These are phyloP conservation scores for Brachyhypopomus gauderio DNA, from an alignment of 2,113 vertebrate species.

Conservation along the genomic window DNA sequence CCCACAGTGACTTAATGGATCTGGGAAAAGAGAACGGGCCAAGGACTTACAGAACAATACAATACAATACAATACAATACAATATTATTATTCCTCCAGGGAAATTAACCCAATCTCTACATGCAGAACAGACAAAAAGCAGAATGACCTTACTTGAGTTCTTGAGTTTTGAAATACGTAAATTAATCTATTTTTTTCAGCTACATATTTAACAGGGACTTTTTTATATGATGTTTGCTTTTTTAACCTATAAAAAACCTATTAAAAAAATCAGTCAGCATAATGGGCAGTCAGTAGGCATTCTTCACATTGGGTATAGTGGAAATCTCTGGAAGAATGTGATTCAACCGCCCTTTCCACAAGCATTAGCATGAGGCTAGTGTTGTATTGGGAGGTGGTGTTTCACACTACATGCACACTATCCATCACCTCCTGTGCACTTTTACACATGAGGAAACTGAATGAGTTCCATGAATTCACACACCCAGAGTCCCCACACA, in stretches of 20 bases:
- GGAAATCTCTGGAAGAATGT: no score
- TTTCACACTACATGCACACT: slow-evolving; percentile 2
- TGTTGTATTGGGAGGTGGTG: neutral
- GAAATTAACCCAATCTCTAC: slow-evolving; percentile 19
- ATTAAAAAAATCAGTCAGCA: neutral
- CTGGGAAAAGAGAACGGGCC: slow-evolving; percentile 10
- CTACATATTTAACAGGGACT: no score
- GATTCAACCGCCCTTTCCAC: neutral
- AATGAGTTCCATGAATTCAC: neutral
- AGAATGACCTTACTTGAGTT: neutral
- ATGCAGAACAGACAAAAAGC: neutral
- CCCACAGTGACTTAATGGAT: slow-evolving; percentile 28
- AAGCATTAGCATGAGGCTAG: neutral
- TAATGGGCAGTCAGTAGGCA: no score
- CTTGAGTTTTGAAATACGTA: neutral
- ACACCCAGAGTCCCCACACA: neutral
- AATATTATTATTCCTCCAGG: slow-evolving; percentile 30
- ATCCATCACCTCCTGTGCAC: neutral
- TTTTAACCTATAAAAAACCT: neutral
- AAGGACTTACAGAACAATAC: slow-evolving; percentile 5
- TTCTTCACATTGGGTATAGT: no score
- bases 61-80: slow-evolving; percentile 1
- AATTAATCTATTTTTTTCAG: neutral
- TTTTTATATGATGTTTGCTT: no score
- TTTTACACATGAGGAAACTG: neutral